These are phyloP conservation scores for Nowickia ferox DNA, from an alignment of 2,888 invertebrate species.

Conservation along the genomic window DNA sequence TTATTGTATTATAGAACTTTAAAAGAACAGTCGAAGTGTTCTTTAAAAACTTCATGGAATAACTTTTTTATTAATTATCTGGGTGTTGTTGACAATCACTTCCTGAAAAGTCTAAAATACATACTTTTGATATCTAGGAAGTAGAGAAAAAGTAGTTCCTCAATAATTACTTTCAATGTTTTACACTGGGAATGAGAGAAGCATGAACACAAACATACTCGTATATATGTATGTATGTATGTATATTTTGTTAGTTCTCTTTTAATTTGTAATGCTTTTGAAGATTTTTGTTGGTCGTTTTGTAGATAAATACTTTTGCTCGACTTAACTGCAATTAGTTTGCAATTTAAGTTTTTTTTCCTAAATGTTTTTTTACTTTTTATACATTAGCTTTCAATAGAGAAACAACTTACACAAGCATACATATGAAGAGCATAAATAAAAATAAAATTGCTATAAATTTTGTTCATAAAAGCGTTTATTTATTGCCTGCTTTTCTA, in stretches of 20 bases:
- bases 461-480: conserved; percentile 58
- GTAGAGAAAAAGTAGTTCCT: too few relatives aligned
- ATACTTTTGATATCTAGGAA: too few relatives aligned
- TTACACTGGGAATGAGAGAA: too few relatives aligned
- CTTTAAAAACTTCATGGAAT: too few relatives aligned
- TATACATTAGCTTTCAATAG: conserved; percentile 32
- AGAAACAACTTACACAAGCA: neutral
- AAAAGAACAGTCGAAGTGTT: too few relatives aligned
- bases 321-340: conserved; percentile 83
- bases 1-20: too few relatives aligned
- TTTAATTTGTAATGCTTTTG: conserved; percentile 43
- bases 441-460: conserved; percentile 49
- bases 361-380: conserved; percentile 1
- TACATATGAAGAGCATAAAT: neutral
- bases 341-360: conserved; percentile 78
- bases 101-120: too few relatives aligned
- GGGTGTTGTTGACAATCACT: too few relatives aligned
- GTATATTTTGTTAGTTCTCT: conserved; percentile 6
- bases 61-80: too few relatives aligned
- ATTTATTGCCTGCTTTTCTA: conserved; percentile 54
- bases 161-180: too few relatives aligned
- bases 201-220: neutral
- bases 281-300: conserved; percentile 31
- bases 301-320: conserved; percentile 74
- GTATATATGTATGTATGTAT: neutral